Base-by-base conservation (phyloP, 2,113 vertebrate genomes). In the Ictalurus furcatus region DNA sequence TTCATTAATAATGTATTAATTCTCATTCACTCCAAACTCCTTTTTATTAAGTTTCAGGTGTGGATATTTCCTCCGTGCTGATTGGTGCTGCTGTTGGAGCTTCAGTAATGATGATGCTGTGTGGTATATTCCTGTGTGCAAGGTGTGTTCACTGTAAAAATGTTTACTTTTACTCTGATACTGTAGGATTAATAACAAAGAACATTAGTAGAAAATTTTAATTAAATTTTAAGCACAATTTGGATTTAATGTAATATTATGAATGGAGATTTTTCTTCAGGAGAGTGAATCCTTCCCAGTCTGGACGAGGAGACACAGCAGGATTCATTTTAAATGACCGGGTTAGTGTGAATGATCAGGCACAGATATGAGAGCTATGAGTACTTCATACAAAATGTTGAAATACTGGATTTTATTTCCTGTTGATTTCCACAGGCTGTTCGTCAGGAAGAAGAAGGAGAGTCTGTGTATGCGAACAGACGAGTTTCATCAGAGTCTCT, bases 401-500 rank as follows among this genome's bases (percentile, higher is more conserved):
- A 13, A 59, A 12, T 71, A 5, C 21, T 17, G 8, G 21, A 8
- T 37, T 30, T 48, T 21, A 7, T 71, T 73, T 61, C 30, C 71
- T 76, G 67, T 58, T 11, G 2, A 34, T 44, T 34, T 48, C 61
- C 74, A 73, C 74, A 90, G 89, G 37, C 28, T 63, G 23, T 54
- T 73, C 21, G 1, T 40, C 54, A 28, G 37, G 2, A 85, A 13
- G 19, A 79, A 13, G 81, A 85, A 0, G 21, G 1, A 0, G 80
- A 79, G 54, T 48, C 6, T 28, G 25, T 76, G 40, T 16, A 63
- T 5, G 28, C 0, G 3, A 78, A 84, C 61, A 76, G n/a, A 23
- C 19, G 3, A 21, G 28, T 71, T 54, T 17, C 44, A 84, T 52
- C 89, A 59, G 87, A 88, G 65, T 52, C n/a, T 30, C 83, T 83